Percentiles rank a stretch among this genome's conserved stretches.
These are phyloP conservation scores for Leptinotarsa peninsularis DNA, from an alignment of 2,888 invertebrate species.

Conservation along the genomic window DNA sequence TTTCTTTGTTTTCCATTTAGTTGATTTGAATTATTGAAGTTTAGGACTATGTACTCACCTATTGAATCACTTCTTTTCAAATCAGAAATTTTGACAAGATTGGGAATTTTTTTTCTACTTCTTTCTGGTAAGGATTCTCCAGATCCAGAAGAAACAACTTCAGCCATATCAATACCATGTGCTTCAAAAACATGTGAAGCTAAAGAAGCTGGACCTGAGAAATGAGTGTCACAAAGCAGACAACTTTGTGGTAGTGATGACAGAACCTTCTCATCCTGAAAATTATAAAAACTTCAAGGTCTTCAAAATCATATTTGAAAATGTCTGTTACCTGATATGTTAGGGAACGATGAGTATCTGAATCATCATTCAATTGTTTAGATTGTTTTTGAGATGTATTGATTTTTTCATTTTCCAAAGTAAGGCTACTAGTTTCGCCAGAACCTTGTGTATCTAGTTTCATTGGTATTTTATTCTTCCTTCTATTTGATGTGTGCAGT, in stretches of 20 bases:
- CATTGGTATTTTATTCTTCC: constrained; percentile 65
- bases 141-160: constrained; percentile 53
- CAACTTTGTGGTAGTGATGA: constrained; percentile 65
- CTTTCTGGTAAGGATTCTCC: constrained; percentile 48
- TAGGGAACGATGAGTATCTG: constrained; percentile 5
- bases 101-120: constrained; percentile 62
- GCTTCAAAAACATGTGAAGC: constrained; percentile 68
- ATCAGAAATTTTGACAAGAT: constrained; percentile 64
- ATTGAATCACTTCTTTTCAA: constrained; percentile 55
- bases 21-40: background rate
- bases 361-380: background rate
- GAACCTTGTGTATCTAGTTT: constrained; percentile 54
- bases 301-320: background rate
- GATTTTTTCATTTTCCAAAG: constrained; percentile 14
- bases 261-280: constrained; percentile 39
- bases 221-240: constrained; percentile 68
- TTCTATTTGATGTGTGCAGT: constrained; percentile 57
- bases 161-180: constrained; percentile 68
- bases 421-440: constrained; percentile 20
- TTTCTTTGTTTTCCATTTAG: no score
- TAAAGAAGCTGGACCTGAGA: constrained; percentile 65
- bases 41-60: constrained; percentile 42
- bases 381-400: background rate
- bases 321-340: constrained; percentile 16
- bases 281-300: constrained; percentile 14